Conservation (phyloP, 2,888 invertebrate genomes). For the Drosophila prolongata region DNA sequence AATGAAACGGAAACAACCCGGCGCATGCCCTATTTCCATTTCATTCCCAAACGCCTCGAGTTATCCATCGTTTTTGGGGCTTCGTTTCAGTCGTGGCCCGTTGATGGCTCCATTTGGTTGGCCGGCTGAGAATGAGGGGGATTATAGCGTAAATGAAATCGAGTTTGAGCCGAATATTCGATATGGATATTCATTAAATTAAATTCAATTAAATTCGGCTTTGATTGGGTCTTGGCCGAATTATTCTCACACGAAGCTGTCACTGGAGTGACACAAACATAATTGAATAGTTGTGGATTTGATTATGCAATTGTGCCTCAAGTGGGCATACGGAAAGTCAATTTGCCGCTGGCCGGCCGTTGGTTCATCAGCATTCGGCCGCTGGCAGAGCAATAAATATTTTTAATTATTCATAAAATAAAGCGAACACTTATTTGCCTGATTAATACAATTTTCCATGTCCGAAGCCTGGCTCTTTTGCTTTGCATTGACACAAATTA, state of each 20-base stretch:
- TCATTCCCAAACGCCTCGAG: constrained; percentile 5
- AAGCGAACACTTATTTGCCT: constrained; percentile 42
- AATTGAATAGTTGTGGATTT: constrained; percentile 40
- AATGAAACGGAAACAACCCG: constrained; percentile 20
- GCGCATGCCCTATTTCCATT: constrained; percentile 35
- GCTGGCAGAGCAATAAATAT: constrained; percentile 11
- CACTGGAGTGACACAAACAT: constrained; percentile 25
- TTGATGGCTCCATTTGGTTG: constrained; percentile 34
- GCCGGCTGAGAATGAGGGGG: no score
- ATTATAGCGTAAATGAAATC: constrained; percentile 11
- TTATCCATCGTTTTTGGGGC: constrained; percentile 7
- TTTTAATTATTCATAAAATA: constrained; percentile 48
- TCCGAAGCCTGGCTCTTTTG: constrained; percentile 6
- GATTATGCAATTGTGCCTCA: constrained; percentile 40
- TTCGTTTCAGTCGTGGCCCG: constrained; percentile 49
- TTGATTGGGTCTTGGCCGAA: constrained; percentile 26
- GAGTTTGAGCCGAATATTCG: constrained; percentile 5
- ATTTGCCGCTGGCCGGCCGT: constrained; percentile 29
- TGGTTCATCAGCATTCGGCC: constrained; percentile 30
- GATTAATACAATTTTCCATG: constrained; percentile 41
- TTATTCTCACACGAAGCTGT: constrained; percentile 26
- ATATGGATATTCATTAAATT: constrained; percentile 28
- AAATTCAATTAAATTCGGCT: constrained; percentile 28
- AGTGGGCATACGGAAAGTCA: constrained; percentile 27
- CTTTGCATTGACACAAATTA: constrained; percentile 63